A percentile compares a stretch with the other conserved stretches of the same genome.
These are phyloP conservation scores for Psilopsiagon aymara DNA, from an alignment of 2,113 vertebrate genomes.

Conservation along the genomic window DNA sequence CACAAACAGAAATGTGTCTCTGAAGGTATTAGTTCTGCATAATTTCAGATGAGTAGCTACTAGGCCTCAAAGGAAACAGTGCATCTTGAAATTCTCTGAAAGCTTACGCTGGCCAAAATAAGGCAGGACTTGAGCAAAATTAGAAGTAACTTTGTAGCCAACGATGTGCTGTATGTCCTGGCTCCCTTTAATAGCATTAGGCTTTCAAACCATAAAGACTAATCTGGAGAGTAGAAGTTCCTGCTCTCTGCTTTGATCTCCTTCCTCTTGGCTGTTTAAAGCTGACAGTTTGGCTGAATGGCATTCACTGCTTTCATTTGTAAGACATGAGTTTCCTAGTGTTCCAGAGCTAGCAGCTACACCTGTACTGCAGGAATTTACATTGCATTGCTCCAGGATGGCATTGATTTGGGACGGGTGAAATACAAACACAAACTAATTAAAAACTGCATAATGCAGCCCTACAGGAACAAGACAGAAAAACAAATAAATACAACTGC, in stretches of 20 bases:
- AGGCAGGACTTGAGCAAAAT: constrained; percentile 52
- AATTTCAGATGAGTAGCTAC: constrained; percentile 58
- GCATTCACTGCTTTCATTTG: constrained; percentile 81
- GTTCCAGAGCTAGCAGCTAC: constrained; percentile 79
- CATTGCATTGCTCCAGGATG: constrained; percentile 79
- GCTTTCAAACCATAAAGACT: constrained; percentile 72
- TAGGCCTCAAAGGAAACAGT: constrained; percentile 60
- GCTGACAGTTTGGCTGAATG: constrained; percentile 81
- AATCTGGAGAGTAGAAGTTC: constrained; percentile 80
- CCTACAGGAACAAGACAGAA: constrained; percentile 78
- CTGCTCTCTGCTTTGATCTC: constrained; percentile 80
- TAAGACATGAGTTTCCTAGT: constrained; percentile 80
- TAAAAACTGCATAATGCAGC: constrained; percentile 82
- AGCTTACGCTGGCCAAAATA: constrained; percentile 49
- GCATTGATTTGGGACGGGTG: constrained; percentile 81
- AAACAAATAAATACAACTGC: constrained; percentile 80
- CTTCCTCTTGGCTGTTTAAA: constrained; percentile 78
- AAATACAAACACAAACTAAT: constrained; percentile 83
- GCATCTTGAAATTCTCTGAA: constrained; percentile 58
- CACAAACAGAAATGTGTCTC: constrained; percentile 67
- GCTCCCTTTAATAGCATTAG: constrained; percentile 78
- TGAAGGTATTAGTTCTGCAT: constrained; percentile 65
- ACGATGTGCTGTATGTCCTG: constrained; percentile 62
- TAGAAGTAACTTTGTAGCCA: constrained; percentile 72
- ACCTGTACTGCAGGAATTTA: constrained; percentile 84